These are phyloP conservation scores for Forbesichthys agassizii DNA, from an alignment of 2,113 vertebrate species.

Conservation along the genomic window DNA sequence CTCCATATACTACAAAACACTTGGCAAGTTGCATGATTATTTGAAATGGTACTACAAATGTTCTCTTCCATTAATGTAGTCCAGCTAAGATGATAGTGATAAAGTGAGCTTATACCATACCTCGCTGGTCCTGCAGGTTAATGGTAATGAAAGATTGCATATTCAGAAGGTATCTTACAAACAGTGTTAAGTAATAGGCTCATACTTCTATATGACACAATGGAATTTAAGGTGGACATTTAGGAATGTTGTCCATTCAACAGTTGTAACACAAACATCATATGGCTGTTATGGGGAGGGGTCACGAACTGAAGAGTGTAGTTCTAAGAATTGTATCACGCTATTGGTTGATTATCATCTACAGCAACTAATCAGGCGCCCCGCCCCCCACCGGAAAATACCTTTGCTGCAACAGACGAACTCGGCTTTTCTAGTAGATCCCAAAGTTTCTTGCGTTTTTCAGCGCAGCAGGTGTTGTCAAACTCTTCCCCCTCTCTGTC, in stretches of 20 bases:
- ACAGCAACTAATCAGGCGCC: no score
- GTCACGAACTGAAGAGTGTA: no score
- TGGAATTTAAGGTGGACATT: no score
- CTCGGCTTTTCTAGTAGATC: constrained; percentile 97
- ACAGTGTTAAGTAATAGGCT: constrained; percentile 8
- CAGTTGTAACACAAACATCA: no score
- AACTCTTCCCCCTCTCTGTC: constrained; percentile 96
- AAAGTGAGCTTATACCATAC: constrained; percentile 29
- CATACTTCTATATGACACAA: no score
- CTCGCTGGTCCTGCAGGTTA: no score
- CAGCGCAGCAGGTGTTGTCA: constrained; percentile 95
- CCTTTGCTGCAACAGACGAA: constrained; percentile 98
- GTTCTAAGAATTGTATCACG: no score
- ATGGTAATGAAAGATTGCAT: not conserved
- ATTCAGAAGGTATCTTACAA: not conserved
- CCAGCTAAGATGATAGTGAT: constrained; percentile 34
- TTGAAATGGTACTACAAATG: constrained; percentile 19
- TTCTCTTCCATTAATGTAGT: constrained; percentile 48
- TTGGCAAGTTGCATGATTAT: constrained; percentile 1
- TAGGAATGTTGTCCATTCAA: not conserved
- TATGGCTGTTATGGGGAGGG: no score
- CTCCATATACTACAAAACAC: constrained; percentile 26
- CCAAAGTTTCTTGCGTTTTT: constrained; percentile 98
- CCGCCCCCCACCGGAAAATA: constrained; percentile 60
- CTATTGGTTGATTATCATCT: no score